Conservation (phyloP, 2,113 vertebrate genomes). For the Raja brachyura region DNA sequence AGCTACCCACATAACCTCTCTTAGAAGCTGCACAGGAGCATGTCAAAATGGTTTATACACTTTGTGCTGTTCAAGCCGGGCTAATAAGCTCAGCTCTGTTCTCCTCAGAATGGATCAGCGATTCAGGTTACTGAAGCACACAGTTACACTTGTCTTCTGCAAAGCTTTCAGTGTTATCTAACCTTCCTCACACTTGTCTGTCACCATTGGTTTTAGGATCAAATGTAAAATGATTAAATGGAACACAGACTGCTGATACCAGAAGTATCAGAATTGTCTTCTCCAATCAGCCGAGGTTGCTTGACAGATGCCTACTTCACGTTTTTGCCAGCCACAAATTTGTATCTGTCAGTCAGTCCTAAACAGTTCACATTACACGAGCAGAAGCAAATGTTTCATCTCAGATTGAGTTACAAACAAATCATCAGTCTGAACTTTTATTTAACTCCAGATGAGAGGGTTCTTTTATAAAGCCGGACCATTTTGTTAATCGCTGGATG, state of each 20-base stretch:
- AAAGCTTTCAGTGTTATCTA: neutral
- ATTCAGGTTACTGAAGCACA: conserved; percentile 2
- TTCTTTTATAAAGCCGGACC: neutral
- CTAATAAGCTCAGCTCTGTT: neutral
- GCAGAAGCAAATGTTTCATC: neutral
- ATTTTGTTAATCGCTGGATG: neutral
- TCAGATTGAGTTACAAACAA: neutral
- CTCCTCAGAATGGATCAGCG: neutral
- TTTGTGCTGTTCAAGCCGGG: neutral
- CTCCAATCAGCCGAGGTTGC: neutral
- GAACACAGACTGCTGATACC: conserved; percentile 7
- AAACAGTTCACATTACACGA: neutral
- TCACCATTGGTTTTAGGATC: conserved; percentile 21
- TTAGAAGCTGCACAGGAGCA: neutral
- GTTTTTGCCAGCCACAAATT: neutral
- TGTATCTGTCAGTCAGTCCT: conserved; percentile 14
- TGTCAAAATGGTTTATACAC: neutral
- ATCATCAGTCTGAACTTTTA: neutral
- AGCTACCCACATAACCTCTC: neutral
- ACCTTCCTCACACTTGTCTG: conserved; percentile 9
- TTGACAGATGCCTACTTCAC: conserved; percentile 22
- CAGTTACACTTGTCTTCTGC: conserved; percentile 14
- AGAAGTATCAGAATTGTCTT: conserved; percentile 26
- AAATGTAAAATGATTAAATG: conserved; percentile 28
- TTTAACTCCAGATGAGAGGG: neutral